A percentile compares a stretch with the other conserved stretches of the same genome.
Conservation (phyloP, 2,797 vertebrate species). For the Florisuga fusca region DNA sequence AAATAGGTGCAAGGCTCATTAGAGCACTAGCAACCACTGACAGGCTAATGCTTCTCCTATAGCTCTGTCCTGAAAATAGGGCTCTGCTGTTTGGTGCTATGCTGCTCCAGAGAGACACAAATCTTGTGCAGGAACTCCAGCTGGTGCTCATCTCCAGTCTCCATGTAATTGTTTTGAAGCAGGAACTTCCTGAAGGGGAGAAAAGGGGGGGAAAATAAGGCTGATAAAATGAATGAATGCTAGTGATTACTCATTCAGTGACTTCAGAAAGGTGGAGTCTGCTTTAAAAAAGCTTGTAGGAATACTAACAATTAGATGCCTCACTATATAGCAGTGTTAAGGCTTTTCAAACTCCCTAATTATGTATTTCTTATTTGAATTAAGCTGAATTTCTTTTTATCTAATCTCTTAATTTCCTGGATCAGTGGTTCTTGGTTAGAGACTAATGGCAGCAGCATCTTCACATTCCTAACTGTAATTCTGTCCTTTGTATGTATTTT, state of each 20-base stretch:
- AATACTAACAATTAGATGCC: neutral
- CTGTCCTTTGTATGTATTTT: neutral
- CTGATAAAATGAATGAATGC: neutral
- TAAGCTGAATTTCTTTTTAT: neutral
- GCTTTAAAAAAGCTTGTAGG: neutral
- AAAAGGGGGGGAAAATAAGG: neutral
- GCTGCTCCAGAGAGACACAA: neutral
- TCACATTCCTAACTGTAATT: neutral
- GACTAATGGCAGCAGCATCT: neutral
- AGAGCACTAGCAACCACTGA: neutral
- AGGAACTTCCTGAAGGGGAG: neutral
- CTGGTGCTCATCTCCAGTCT: neutral
- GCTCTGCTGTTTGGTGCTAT: rapidly evolving
- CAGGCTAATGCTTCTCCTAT: neutral
- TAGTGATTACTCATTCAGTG: neutral
- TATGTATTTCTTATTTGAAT: neutral
- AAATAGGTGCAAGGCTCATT: neutral
- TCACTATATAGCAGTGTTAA: neutral
- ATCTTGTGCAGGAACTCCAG: neutral
- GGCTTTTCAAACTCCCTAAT: neutral
- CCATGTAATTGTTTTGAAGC: neutral
- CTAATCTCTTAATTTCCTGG: neutral
- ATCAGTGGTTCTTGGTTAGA: neutral
- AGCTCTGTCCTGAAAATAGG: neutral
- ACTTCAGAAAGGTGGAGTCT: neutral